phyloP scores from a whole-genome alignment of 2,797 vertebrate genomes.

The Syngnathus rostellatus region DNA sequence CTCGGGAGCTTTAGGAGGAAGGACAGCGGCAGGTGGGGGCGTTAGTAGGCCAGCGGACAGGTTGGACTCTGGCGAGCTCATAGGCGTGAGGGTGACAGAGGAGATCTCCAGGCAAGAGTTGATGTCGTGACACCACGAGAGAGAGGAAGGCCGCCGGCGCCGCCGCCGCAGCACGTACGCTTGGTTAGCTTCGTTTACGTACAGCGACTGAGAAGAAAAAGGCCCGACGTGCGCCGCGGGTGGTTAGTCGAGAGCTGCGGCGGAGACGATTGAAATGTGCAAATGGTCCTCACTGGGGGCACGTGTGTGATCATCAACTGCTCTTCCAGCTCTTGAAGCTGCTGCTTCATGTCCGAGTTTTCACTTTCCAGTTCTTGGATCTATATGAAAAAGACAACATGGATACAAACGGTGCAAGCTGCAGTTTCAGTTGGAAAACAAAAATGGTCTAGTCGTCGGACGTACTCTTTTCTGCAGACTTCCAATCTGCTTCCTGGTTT shows the following conservation, averaged over 20 bases:
- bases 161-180: conserved; percentile 80
- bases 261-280: neutral
- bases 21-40: conserved; percentile 74
- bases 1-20: conserved; percentile 67
- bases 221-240: conserved; percentile 26
- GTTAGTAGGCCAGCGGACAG: conserved; percentile 79
- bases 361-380: conserved; percentile 97
- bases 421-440: no score
- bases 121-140: conserved; percentile 84
- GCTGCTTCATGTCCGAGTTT: conserved; percentile 90
- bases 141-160: conserved; percentile 81
- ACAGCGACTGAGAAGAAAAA: conserved; percentile 79
- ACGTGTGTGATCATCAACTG: conserved; percentile 82
- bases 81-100: conserved; percentile 84
- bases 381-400: conserved; percentile 56
- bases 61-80: conserved; percentile 85
- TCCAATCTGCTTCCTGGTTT: conserved; percentile 96
- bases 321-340: conserved; percentile 87
- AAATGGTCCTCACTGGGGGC: conserved; percentile 75
- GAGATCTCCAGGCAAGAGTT: conserved; percentile 85
- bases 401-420: no score
- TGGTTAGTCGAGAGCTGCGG: neutral
- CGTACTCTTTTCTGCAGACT: conserved; percentile 90
- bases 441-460: neutral
- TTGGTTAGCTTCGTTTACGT: conserved; percentile 77